phyloP scores from a whole-genome alignment of 2,888 invertebrate species.

The Unio pictorum region DNA sequence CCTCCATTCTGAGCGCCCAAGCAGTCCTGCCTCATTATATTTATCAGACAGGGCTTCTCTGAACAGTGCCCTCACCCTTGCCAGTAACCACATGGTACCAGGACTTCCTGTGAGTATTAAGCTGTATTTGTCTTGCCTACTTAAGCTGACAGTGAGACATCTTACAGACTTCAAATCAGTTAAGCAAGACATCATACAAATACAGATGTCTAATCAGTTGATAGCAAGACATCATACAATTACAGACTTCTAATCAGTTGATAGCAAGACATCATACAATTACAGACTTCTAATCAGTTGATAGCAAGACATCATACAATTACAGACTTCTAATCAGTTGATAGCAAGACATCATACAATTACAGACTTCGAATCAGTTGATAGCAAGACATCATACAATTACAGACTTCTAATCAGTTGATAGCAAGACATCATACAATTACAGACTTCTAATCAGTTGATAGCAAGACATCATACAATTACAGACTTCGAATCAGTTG shows the following conservation, averaged over 20 bases:
- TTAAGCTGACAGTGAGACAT: neutral
- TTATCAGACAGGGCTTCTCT: slow-evolving; percentile 48
- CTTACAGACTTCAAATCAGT: too few species aligned
- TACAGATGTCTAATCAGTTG: neutral
- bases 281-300: neutral
- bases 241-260: neutral
- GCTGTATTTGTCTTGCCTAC: neutral
- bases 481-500: neutral
- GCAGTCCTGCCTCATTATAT: slow-evolving; percentile 50
- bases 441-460: neutral
- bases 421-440: neutral
- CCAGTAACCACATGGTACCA: slow-evolving; percentile 33
- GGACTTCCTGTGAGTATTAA: slow-evolving; percentile 35
- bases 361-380: neutral
- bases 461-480: neutral
- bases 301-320: neutral
- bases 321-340: neutral
- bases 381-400: neutral
- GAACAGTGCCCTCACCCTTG: slow-evolving; percentile 45
- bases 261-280: neutral
- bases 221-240: neutral
- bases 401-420: too few species aligned
- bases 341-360: neutral
- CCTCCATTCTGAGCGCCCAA: slow-evolving; percentile 40
- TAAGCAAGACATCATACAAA: neutral